These are phyloP conservation scores for Adineta ricciae DNA, from an alignment of 2,888 invertebrate genomes.

Conservation along the genomic window DNA sequence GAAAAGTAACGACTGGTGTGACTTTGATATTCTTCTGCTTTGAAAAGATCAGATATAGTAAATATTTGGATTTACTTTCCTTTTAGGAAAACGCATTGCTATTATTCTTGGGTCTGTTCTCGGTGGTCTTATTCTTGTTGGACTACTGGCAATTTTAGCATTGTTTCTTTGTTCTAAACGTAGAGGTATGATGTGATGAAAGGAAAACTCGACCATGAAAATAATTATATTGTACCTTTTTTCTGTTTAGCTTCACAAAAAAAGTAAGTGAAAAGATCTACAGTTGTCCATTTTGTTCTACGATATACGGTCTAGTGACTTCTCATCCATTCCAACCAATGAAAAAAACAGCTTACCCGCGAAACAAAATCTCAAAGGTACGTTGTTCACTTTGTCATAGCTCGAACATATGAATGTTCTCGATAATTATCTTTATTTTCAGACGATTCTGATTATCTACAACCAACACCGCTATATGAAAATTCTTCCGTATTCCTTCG, in stretches of 20 bases:
- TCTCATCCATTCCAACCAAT: too few relatives aligned
- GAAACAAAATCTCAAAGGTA: not conserved
- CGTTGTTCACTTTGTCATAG: not conserved
- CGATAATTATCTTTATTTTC: not conserved
- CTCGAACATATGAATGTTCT: not conserved
- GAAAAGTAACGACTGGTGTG: not conserved
- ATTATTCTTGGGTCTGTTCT: not conserved
- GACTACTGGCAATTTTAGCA: not conserved
- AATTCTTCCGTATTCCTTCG: not conserved
- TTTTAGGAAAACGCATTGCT: not conserved
- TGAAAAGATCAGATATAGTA: not conserved
- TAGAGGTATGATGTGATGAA: not conserved
- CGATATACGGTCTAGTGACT: too few relatives aligned
- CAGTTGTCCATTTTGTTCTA: not conserved
- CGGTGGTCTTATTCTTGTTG: not conserved
- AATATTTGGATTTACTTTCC: not conserved
- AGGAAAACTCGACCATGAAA: not conserved
- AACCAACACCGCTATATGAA: not conserved
- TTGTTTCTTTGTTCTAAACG: not conserved
- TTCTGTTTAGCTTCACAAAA: not conserved
- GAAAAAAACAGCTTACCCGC: too few relatives aligned
- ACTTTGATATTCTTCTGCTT: not conserved
- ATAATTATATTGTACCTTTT: not conserved
- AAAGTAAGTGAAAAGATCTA: not conserved
- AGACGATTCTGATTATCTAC: not conserved